phyloP scores from a whole-genome alignment of 2,888 invertebrate genomes.

The Strigamia transsilvanica region DNA sequence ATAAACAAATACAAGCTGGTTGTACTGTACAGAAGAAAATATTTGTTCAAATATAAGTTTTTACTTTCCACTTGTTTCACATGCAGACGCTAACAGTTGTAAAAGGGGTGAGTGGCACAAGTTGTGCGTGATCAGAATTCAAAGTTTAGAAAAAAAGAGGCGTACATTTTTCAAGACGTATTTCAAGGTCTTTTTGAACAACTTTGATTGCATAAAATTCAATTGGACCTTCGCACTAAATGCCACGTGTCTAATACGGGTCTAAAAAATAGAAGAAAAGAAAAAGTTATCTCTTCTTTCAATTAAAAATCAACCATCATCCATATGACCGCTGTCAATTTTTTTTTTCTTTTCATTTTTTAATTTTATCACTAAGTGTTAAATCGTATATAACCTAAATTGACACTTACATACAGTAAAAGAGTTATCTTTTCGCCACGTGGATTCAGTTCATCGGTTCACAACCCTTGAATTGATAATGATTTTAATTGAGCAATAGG shows the following conservation, averaged over 20 bases:
- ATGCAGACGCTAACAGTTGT: slow-evolving; percentile 45
- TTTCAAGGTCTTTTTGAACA: slow-evolving; percentile 35
- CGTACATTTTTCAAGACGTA: slow-evolving; percentile 37
- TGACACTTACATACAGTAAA: neutral
- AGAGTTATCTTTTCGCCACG: slow-evolving; percentile 31
- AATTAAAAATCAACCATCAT: no score
- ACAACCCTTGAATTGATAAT: slow-evolving; percentile 28
- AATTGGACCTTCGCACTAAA: slow-evolving; percentile 28
- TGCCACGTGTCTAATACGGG: slow-evolving; percentile 13
- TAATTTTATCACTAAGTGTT: neutral
- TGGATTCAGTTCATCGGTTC: slow-evolving; percentile 33
- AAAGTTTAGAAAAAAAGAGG: neutral
- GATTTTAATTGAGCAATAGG: slow-evolving; percentile 23
- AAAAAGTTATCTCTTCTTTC: neutral
- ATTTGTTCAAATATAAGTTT: slow-evolving; percentile 12
- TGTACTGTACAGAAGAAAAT: neutral
- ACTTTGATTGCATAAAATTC: slow-evolving; percentile 36
- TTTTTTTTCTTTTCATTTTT: no score
- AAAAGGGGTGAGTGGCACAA: slow-evolving; percentile 49
- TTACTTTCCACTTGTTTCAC: slow-evolving; percentile 41
- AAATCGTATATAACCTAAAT: neutral
- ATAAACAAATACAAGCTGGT: neutral
- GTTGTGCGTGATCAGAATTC: slow-evolving; percentile 23
- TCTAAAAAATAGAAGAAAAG: neutral
- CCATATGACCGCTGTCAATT: no score